Conservation (phyloP, 1,140 invertebrate genomes). For the Euschistus heros region DNA sequence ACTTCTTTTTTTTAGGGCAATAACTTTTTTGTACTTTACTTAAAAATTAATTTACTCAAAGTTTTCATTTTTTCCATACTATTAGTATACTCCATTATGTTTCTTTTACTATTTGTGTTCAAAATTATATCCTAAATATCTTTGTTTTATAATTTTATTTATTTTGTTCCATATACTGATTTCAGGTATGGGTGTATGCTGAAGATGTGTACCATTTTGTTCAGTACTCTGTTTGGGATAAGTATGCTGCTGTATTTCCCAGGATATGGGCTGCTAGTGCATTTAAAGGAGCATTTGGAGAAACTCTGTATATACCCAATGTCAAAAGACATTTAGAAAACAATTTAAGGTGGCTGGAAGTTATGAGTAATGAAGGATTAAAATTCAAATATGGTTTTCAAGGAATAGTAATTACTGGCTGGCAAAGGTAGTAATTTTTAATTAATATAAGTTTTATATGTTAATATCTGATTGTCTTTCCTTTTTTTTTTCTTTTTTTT, state of each 20-base stretch:
- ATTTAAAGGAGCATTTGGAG: constrained; percentile 82
- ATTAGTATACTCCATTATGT: too few relatives aligned
- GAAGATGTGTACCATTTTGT: constrained; percentile 46
- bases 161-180: neutral
- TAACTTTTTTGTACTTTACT: too few relatives aligned
- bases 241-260: constrained; percentile 69
- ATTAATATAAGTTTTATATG: neutral
- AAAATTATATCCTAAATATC: too few relatives aligned
- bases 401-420: constrained; percentile 54
- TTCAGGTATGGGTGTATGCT: constrained; percentile 45
- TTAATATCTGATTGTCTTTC: too few relatives aligned
- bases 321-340: constrained; percentile 56
- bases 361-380: constrained; percentile 43
- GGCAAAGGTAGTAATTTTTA: constrained; percentile 44
- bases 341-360: constrained; percentile 58
- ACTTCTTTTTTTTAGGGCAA: too few relatives aligned
- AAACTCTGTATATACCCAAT: constrained; percentile 55
- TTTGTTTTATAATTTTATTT: too few relatives aligned
- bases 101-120: too few relatives aligned
- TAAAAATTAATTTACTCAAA: too few relatives aligned
- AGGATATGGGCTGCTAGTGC: constrained; percentile 87
- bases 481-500: constrained; percentile 8
- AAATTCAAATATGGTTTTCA: constrained; percentile 48
- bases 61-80: too few relatives aligned
- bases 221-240: constrained; percentile 53